Evolutionary conservation across 2,888 invertebrate species (phyloP), one percentile per base, ranked within the genome.

Genomic region (Pollenia amentaria): DNA sequence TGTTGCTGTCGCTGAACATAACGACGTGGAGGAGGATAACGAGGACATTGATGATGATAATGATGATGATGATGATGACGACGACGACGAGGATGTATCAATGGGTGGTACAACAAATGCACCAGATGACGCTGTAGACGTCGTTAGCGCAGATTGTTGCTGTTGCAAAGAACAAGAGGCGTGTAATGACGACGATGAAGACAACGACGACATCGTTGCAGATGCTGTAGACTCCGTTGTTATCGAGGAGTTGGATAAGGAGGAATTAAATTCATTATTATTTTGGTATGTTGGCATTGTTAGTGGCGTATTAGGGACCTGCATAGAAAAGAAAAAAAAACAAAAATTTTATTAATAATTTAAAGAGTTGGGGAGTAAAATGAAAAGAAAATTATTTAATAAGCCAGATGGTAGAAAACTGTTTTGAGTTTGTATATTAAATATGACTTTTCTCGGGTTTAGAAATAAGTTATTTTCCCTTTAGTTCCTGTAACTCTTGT

Each of bases 221-320:
- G 80, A 60, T 72, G 87, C 53, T 69, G 88, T 62, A 14, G 81
- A 73, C 29, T 80, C 72, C 9, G 60, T 40, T 51, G 77, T 42
- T 16, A 62, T 18, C 12, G 64, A 60, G 18, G 79, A 75, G 83
- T 84, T 75, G 72, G 76, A 72, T 51, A 69, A 48, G 86, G 89
- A 88, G 89, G 82, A 85, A 89, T 87, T 88, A 89, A 89, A 89
- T 88, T 84, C 87, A 79, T 83, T 89, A 89, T 73, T 89, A 89
- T 90, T 90, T 89, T 91, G 91, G 86, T 90, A 89, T 90, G 88
- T 79, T 88, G 90, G 89, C 89, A 90, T 90, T 90, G 92, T 92
- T 89, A 93, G 89, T 89, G 91, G 91, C 90, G 91, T 91, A 89
- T 93, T 93, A 91, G 93, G 93, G 92, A 93, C 93, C 93, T 93